These are phyloP conservation scores for Lophotis ruficrista DNA, from an alignment of 2,113 vertebrate species.

Conservation along the genomic window DNA sequence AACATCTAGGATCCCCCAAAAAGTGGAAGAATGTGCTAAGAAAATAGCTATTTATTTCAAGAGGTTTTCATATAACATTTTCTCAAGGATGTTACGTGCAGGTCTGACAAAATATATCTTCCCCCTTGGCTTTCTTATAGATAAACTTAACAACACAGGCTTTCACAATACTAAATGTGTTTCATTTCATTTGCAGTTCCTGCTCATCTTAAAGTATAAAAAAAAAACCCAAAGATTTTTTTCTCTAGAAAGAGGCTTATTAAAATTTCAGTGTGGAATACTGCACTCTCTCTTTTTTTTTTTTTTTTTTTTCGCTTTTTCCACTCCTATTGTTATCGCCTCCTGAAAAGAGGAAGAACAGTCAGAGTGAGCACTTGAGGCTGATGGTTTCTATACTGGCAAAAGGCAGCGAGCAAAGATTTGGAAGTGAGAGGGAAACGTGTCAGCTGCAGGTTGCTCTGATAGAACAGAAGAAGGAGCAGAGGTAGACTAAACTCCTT, in stretches of 20 bases:
- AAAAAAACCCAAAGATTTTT: neutral
- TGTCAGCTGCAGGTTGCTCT: neutral
- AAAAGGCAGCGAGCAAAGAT: neutral
- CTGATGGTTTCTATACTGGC: neutral
- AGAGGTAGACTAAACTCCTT: neutral
- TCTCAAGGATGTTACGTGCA: neutral
- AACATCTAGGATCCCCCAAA: neutral
- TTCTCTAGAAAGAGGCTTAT: neutral
- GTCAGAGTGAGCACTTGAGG: neutral
- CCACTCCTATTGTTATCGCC: neutral
- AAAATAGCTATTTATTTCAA: constrained; percentile 18
- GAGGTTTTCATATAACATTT: neutral
- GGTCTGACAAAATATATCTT: neutral
- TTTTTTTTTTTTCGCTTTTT: neutral
- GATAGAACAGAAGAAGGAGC: neutral
- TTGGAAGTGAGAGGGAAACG: neutral
- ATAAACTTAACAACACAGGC: neutral
- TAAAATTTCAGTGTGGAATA: neutral
- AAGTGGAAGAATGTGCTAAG: neutral
- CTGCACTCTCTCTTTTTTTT: accelerated
- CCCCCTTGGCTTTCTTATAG: neutral
- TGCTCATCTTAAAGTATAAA: neutral
- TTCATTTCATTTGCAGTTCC: neutral
- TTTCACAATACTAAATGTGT: neutral
- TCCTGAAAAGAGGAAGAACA: neutral